Evolutionary conservation across 2,888 invertebrate genomes (phyloP), one percentile per base, ranked within the genome.

Genomic region (Teleiodes luculella): DNA sequence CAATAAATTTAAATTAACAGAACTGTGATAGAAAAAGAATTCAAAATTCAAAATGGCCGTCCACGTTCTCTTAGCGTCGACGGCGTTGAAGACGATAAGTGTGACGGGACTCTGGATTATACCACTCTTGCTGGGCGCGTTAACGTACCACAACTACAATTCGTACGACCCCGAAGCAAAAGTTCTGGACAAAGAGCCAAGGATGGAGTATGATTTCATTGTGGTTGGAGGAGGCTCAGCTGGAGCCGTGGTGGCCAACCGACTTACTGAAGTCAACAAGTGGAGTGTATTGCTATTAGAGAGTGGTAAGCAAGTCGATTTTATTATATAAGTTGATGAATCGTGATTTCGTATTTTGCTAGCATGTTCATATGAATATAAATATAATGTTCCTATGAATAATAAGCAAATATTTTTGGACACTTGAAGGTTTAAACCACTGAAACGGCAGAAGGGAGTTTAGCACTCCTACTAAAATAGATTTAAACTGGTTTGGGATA

Each of bases 151-250:
- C 72, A 94, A 94, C 63, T 96, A 96, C 76, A 95, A 94, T 74
- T 92, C 92, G 30, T 90, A 94, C 20, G 96, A 96, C 72, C 96
- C 96, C 0, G 96, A 96, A 79, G 93, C 95, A 2, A 92, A 91
- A 48, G 93, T 95, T 0, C 86, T 93, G 57, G 93, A 96, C 68
- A 93, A 92, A 59, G 91, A 93, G 57, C 92, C 92, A 24, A 83
- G 94, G 11, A 87, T 88, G n/a, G 95, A 95, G 70, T 96, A 97
- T 74, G 97, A 97, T 74, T 96, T 96, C 70, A 90, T 97, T 24
- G 91, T 96, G 1, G 91, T 97, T 3, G 97, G 97, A 2, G 96
- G 95, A 1, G 97, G 97, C 0, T 96, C 96, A 0, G 97, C 97
- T 0, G 97, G 97, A 0, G 96, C 97, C 0, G 97, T 97, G 1